phyloP scores from a whole-genome alignment of 30 jellyfish, hydroid and myxozoan species.

The Aurelia coerulea region DNA sequence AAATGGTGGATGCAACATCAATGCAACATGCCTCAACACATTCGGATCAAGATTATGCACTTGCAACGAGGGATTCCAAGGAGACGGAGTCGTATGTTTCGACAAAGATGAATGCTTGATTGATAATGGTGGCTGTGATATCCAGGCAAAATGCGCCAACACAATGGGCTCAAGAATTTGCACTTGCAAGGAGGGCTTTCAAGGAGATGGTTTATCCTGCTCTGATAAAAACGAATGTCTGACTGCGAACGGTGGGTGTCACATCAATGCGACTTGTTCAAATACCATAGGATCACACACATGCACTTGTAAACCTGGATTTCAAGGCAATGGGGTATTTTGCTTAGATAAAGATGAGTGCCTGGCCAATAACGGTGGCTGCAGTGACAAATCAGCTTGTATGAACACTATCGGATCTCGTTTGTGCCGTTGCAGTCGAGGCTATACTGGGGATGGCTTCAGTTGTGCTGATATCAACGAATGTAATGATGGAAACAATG shows the following conservation, averaged over 20 bases:
- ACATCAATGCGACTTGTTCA: conserved; percentile 2
- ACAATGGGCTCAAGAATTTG: conserved; percentile 26
- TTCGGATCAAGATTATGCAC: conserved; percentile 18
- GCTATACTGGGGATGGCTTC: conserved; percentile 52
- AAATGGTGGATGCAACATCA: conserved; percentile 33
- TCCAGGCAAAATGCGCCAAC: too few species aligned
- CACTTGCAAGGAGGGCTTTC: conserved; percentile 34
- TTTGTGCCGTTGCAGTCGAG: conserved; percentile 29
- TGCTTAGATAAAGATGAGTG: neutral
- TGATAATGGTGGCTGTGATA: too few species aligned
- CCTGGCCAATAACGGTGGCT: too few species aligned
- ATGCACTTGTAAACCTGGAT: conserved; percentile 46
- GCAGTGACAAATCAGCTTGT: too few species aligned
- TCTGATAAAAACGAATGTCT: conserved; percentile 50
- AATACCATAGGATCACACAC: conserved; percentile 16
- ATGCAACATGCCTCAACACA: conserved; percentile 15
- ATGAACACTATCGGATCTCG: neutral
- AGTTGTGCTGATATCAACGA: conserved; percentile 47
- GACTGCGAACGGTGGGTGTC: conserved; percentile 43
- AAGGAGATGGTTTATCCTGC: conserved; percentile 55
- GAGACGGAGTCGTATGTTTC: conserved; percentile 8
- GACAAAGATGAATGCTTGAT: neutral
- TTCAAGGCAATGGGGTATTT: conserved; percentile 15
- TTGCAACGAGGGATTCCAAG: conserved; percentile 31
- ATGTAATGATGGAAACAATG: conserved; percentile 34